These are phyloP conservation scores for Limnephilus lunatus DNA, from an alignment of 2,888 invertebrate species.

Conservation along the genomic window DNA sequence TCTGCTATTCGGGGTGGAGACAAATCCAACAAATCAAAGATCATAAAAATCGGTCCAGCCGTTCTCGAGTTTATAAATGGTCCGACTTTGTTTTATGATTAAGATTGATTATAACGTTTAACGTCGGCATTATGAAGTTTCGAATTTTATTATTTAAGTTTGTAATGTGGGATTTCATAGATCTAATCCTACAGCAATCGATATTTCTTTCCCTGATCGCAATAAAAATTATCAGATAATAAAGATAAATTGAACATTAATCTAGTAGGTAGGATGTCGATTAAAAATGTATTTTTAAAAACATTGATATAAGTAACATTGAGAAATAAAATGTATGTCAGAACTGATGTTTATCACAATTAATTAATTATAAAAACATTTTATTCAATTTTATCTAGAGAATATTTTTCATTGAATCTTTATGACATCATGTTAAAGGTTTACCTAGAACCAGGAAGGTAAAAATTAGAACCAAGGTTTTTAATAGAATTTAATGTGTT, in stretches of 20 bases:
- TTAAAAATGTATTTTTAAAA: background rate
- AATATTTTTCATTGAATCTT: background rate
- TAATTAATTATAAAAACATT: background rate
- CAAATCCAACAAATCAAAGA: too few species aligned
- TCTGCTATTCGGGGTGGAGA: too few species aligned
- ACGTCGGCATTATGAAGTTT: too few species aligned
- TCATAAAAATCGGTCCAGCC: too few species aligned
- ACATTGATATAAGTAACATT: background rate
- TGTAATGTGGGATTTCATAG: too few species aligned
- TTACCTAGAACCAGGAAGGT: constrained; percentile 10
- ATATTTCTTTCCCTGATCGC: too few species aligned
- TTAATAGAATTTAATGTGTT: background rate
- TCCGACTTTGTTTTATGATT: too few species aligned
- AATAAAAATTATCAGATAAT: background rate
- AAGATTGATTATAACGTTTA: too few species aligned
- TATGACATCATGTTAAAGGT: background rate
- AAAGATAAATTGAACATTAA: background rate
- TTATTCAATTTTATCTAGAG: background rate
- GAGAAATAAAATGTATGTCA: background rate
- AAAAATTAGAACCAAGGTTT: background rate
- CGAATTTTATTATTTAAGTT: too few species aligned
- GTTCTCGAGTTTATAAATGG: too few species aligned
- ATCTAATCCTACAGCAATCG: too few species aligned
- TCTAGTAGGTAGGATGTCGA: background rate
- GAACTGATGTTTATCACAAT: background rate